Base-by-base conservation (phyloP, 1,140 invertebrate species). In the Scaptomyza hsui region DNA sequence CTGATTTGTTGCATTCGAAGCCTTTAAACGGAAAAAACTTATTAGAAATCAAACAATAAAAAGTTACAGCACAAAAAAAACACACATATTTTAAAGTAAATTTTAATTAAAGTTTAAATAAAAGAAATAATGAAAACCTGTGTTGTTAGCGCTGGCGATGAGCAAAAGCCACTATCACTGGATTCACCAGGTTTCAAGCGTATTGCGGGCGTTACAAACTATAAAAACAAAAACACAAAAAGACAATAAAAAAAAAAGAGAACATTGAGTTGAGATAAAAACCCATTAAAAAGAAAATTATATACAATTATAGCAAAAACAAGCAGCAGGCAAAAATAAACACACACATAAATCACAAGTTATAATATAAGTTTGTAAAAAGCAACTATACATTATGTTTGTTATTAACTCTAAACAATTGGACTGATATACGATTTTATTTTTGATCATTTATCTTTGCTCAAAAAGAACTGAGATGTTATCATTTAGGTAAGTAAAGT, bases 201-300 rank as follows among this genome's bases (percentile, higher is more conserved):
- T 79, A 88, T 91, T 92, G 73, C 91, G 55, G 91, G 90, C 82
- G 90, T 90, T 90, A 92, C 92, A 92, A 92, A 92, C 88, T 92
- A 29, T 7, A 92, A 91, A 91, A 90, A 71, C 73, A 85, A 88
- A 70, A 75, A 80, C 39, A 75, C 65, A 76, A 85, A 29, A 90
- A 89, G 67, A 89, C 53, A 73, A 71, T 76, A 78, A 72, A 75
- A 55, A 32, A 29, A 29, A 29, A 29, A 29, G 7, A 29, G 56
- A 80, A 59, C 68, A 59, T 68, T 62, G n/a, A n/a, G 16, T 69
- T 69, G 16, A 69, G 74, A 85, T 85, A 60, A 86, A 80, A 65
- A 91, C 64, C 73, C 78, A 71, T 49, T 81, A 75, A 85, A 82
- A 55, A 81, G 16, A 55, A 47, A 69, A 59, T 29, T 29, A 29